Evolutionary conservation across 2,797 vertebrate genomes (phyloP).

Genomic region (Potorous gilbertii): DNA sequence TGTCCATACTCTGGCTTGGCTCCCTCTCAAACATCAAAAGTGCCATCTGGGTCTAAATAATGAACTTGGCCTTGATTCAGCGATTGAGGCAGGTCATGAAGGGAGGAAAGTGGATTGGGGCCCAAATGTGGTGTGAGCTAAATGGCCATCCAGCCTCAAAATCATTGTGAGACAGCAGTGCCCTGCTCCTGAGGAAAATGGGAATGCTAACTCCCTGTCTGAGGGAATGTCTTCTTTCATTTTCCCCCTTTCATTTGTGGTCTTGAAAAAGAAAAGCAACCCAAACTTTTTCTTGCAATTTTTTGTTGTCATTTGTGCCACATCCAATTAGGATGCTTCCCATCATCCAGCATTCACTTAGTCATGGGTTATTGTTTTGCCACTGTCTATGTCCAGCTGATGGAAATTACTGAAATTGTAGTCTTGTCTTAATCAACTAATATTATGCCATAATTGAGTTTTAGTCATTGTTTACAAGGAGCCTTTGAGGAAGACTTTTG

Average conservation of each 20-base stretch:
- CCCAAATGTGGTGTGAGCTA: neutral
- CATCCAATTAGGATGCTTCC: slow-evolving; percentile 79
- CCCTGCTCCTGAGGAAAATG: neutral
- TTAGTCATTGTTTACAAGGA: slow-evolving; percentile 84
- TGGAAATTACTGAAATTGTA: slow-evolving; percentile 85
- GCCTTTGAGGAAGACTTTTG: slow-evolving; percentile 85
- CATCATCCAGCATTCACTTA: slow-evolving; percentile 82
- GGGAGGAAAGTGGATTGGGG: neutral
- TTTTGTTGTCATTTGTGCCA: slow-evolving; percentile 72
- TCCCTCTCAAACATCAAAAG: slow-evolving; percentile 6
- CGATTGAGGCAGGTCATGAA: neutral
- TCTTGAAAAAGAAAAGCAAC: slow-evolving; percentile 52
- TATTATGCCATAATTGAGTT: slow-evolving; percentile 85
- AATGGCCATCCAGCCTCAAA: slow-evolving; percentile 3
- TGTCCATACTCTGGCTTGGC: neutral
- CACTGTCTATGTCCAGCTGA: slow-evolving; percentile 85
- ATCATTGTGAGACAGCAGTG: neutral
- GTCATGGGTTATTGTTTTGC: slow-evolving; percentile 83
- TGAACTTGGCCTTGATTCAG: slow-evolving; percentile 11
- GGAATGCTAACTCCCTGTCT: slow-evolving; percentile 57
- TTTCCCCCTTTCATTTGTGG: slow-evolving; percentile 67
- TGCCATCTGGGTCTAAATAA: neutral
- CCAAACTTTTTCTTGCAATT: slow-evolving; percentile 40
- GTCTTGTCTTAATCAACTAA: slow-evolving; percentile 87
- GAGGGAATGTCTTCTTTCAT: slow-evolving; percentile 63